A percentile compares a stretch with the other conserved stretches of the same genome.
phyloP scores from a whole-genome alignment of 2,113 vertebrate genomes.

The Danio rerio region GRCz12tu NC_133184.1:26862501-26863000 shows the following conservation, averaged over 20 bases:
- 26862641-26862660: background rate
- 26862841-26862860: background rate
- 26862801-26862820: background rate
- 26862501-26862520: background rate
- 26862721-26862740: background rate
- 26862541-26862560: background rate
- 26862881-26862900: background rate
- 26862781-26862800: background rate
- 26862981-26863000: background rate
- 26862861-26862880: background rate
- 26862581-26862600: background rate
- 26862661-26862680: background rate
- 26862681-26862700: background rate
- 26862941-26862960: background rate
- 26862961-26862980: background rate
- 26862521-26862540: background rate
- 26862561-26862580: background rate
- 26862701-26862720: too few species aligned
- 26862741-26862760: too few species aligned
- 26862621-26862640: slow-evolving; percentile 1
- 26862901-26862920: background rate
- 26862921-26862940: background rate
- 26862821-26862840: background rate
- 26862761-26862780: background rate
- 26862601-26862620: background rate